Percentiles rank a stretch among this genome's conserved stretches.
These are phyloP conservation scores for Blastomussa wellsi DNA, from an alignment of 92 coral and sea anemone genomes.

Conservation along the genomic window DNA sequence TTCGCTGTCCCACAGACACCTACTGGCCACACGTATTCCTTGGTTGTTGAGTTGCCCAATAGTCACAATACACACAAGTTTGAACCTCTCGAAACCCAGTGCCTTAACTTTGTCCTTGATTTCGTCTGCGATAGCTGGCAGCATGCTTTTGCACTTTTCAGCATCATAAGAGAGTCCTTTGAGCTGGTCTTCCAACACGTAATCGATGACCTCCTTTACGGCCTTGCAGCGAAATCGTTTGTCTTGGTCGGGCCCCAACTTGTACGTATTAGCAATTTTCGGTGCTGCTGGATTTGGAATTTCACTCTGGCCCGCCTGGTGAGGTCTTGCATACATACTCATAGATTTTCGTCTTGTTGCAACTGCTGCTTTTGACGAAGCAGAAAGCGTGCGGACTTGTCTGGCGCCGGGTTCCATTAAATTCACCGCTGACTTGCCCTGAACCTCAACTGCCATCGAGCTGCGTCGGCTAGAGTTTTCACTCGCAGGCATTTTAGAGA, in stretches of 20 bases:
- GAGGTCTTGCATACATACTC: slow-evolving; percentile 33
- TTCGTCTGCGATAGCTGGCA: slow-evolving; percentile 79
- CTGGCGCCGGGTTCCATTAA: slow-evolving; percentile 49
- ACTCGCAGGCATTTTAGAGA: slow-evolving; percentile 36
- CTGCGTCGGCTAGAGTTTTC: slow-evolving; percentile 60
- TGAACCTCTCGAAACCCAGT: slow-evolving; percentile 84
- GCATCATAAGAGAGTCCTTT: slow-evolving; percentile 65
- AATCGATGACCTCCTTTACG: slow-evolving; percentile 72
- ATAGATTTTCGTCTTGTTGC: slow-evolving; percentile 55
- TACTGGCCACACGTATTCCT: slow-evolving; percentile 82
- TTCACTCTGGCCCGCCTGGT: slow-evolving; percentile 21
- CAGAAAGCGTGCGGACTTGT: slow-evolving; percentile 42
- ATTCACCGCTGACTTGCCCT: slow-evolving; percentile 23
- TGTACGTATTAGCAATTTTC: slow-evolving; percentile 81
- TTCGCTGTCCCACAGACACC: slow-evolving; percentile 90
- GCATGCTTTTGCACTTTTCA: slow-evolving; percentile 67
- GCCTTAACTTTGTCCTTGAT: slow-evolving; percentile 80
- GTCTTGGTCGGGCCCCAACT: slow-evolving; percentile 67
- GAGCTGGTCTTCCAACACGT: slow-evolving; percentile 63
- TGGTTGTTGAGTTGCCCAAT: slow-evolving; percentile 85
- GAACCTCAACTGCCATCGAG: slow-evolving; percentile 41
- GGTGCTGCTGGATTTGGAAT: slow-evolving; percentile 36
- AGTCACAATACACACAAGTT: slow-evolving; percentile 85
- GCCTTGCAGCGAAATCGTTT: slow-evolving; percentile 71
- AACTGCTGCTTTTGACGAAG: slow-evolving; percentile 38